A percentile compares a stretch with the other conserved stretches of the same genome.
These are phyloP conservation scores for Caenorhabditis inopinata DNA, from an alignment of 1,140 invertebrate genomes.

Conservation along the genomic window DNA sequence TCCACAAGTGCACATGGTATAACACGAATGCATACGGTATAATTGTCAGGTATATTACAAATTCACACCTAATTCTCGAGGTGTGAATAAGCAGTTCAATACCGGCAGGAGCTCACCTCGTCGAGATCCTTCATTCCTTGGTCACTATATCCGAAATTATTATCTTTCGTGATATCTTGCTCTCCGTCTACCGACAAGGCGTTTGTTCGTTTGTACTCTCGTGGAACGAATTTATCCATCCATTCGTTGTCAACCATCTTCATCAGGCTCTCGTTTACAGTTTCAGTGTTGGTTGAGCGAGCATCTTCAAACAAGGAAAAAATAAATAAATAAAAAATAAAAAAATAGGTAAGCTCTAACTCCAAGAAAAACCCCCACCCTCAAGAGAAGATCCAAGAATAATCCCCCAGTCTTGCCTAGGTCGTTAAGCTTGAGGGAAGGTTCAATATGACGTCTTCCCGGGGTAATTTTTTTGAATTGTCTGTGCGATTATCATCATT, in stretches of 20 bases:
- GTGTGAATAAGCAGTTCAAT: too few relatives aligned
- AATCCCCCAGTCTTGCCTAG: too few relatives aligned
- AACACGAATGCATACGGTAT: neutral
- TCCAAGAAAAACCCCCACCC: too few relatives aligned
- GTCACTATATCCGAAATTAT: constrained; percentile 48
- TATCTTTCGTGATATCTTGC: constrained; percentile 38
- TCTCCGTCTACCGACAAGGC: neutral
- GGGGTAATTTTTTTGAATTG: too few relatives aligned
- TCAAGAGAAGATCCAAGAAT: too few relatives aligned
- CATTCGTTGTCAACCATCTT: constrained; percentile 41
- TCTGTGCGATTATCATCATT: too few relatives aligned
- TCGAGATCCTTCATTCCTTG: constrained; percentile 55
- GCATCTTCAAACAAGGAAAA: too few relatives aligned
- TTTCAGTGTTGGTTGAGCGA: neutral
- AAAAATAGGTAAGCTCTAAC: too few relatives aligned
- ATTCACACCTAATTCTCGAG: neutral
- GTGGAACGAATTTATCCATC: constrained; percentile 39
- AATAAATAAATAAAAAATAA: too few relatives aligned
- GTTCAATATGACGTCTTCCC: too few relatives aligned
- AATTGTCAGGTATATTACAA: neutral
- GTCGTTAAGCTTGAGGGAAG: too few relatives aligned
- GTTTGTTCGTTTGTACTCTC: constrained; percentile 1
- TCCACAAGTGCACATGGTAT: neutral
- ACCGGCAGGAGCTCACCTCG: constrained; percentile 40
- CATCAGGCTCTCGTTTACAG: constrained; percentile 23